Evolutionary conservation across 2,797 vertebrate genomes (phyloP).

Genomic region (Adelosebastes latens): DNA sequence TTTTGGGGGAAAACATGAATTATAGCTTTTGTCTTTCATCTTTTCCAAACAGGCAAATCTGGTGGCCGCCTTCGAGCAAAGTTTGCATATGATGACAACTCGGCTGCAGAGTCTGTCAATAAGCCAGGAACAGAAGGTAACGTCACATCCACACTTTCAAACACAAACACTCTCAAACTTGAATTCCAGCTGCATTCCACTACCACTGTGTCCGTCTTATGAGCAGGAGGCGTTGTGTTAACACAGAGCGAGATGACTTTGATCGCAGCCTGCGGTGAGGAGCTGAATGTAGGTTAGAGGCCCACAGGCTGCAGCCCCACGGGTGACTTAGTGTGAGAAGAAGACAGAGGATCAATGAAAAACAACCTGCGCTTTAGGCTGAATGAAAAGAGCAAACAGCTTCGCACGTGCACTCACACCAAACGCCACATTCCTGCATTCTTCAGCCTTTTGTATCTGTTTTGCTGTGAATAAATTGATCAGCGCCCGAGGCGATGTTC

Average conservation of each 20-base stretch:
- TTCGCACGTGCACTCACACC: conserved; percentile 42
- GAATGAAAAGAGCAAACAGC: conserved; percentile 18
- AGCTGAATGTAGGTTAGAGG: conserved; percentile 59
- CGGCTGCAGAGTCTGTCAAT: conserved; percentile 91
- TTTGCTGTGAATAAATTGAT: conserved; percentile 57
- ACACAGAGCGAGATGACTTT: conserved; percentile 42
- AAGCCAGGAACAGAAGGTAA: conserved; percentile 94
- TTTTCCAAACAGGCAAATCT: conserved; percentile 89
- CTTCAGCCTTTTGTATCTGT: conserved; percentile 47
- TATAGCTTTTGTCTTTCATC: neutral
- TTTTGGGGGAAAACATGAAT: neutral
- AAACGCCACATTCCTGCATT: conserved; percentile 66
- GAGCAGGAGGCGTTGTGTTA: neutral
- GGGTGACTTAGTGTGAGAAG: neutral
- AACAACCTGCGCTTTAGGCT: conserved; percentile 24
- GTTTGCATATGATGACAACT: conserved; percentile 93
- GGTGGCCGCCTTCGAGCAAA: conserved; percentile 97
- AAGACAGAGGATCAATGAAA: conserved; percentile 14
- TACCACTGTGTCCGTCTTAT: neutral
- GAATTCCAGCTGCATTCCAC: conserved; percentile 40
- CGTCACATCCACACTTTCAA: conserved; percentile 2
- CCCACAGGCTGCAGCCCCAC: conserved; percentile 12
- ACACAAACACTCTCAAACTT: conserved; percentile 21
- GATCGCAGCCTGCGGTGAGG: conserved; percentile 48
- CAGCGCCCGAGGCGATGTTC: conserved; percentile 43